Evolutionary conservation across 2,113 vertebrate genomes (phyloP), one percentile per base, ranked within the genome.

Genomic region (Caracal caracal): DNA sequence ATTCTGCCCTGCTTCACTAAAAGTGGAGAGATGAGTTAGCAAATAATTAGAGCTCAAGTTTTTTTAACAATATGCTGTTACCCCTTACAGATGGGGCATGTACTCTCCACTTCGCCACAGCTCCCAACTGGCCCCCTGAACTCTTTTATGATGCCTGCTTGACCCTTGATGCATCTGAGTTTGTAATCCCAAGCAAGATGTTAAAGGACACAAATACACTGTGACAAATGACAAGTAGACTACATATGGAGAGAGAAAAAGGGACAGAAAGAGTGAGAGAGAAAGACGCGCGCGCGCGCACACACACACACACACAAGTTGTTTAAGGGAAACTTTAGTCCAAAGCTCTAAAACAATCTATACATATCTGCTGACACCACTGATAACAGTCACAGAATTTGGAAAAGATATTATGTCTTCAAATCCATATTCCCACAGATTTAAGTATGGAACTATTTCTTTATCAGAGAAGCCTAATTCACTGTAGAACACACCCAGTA

Each of bases 61-160:
- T 15, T 56, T 59, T 59, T 22, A 76, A 47, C 6, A 0, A 24
- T 56, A 63, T 47, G 15, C 11, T 90, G 15, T 30, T 61, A 10
- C 0, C 35, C 5, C 8, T 2, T 93, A 91, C 10, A 47, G 2
- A 49, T 17, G 4, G 4, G 7, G 3, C 26, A 61, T 2, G 16
- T 2, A 12, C 6, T 84, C 1, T 68, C 3, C 70, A 81, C 37
- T 59, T 76, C 53, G 16, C 22, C 40, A 78, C 0, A 83, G 9
- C 28, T 53, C 53, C 30, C 35, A 79, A 15, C 1, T 1, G 17
- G 15, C 10, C 17, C 9, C 40, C 0, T 19, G 1, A 8, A 20
- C 28, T 53, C 35, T 40, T 85, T 79, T 61, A 51, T 26, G 6
- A 11, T 61, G 59, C 43, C 26, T 19, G 20, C 10, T 56, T 70